A percentile compares a stretch with the other conserved stretches of the same genome.
These are phyloP conservation scores for Drosophila kurseongensis DNA, from an alignment of 1,140 invertebrate genomes.

Conservation along the genomic window DNA sequence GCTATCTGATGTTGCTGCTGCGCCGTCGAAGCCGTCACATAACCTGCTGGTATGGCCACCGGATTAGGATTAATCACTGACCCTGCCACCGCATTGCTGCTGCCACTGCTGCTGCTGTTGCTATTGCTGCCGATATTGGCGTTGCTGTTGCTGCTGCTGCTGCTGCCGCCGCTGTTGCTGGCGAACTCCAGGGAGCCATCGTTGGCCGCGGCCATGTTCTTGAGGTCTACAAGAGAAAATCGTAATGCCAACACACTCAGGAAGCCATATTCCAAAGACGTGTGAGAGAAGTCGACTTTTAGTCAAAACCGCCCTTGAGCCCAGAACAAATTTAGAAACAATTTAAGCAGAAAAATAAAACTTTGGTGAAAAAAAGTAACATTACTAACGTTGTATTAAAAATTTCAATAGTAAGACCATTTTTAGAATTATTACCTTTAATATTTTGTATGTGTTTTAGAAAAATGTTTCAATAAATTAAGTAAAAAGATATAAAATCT, in stretches of 20 bases:
- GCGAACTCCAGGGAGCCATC: slow-evolving; percentile 74
- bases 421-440: neutral
- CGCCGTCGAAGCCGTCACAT: slow-evolving; percentile 27
- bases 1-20: slow-evolving; percentile 35
- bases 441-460: neutral
- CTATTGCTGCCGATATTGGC: slow-evolving; percentile 30
- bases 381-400: no score
- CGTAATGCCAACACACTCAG: slow-evolving; percentile 37
- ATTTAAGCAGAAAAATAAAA: neutral
- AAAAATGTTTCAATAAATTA: neutral
- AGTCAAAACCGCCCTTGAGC: slow-evolving; percentile 1
- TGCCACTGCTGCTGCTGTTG: slow-evolving; percentile 35
- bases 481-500: neutral
- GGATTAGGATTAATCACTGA: slow-evolving; percentile 14
- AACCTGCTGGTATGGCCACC: slow-evolving; percentile 29
- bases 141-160: slow-evolving; percentile 32
- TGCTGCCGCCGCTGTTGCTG: slow-evolving; percentile 49
- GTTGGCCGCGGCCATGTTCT: slow-evolving; percentile 77
- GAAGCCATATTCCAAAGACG: slow-evolving; percentile 11
- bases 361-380: no score
- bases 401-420: no score
- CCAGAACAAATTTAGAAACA: slow-evolving; percentile 2
- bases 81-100: slow-evolving; percentile 20
- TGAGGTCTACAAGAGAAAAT: slow-evolving; percentile 77
- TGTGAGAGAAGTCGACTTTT: neutral